Percentiles rank a stretch among this genome's conserved stretches.
Evolutionary conservation across 2,797 vertebrate genomes (phyloP).

Genomic region (Thalassophryne amazonica): DNA sequence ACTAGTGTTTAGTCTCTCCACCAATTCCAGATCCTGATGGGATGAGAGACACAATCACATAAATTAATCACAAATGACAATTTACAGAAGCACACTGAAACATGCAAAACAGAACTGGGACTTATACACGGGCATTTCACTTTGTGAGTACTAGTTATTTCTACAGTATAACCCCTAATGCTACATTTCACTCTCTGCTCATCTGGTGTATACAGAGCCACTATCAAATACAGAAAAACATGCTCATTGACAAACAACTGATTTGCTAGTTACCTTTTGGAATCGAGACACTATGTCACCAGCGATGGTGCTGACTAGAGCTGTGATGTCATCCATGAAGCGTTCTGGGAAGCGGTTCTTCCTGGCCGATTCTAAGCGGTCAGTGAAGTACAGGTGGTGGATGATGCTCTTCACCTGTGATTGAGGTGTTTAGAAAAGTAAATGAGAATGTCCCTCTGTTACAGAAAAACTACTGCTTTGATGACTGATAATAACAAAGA

Average conservation of each 20-base stretch:
- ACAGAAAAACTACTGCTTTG: neutral
- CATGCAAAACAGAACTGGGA: no score
- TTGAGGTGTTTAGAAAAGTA: neutral
- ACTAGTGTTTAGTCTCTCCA: slow-evolving; percentile 95
- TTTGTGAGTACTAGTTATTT: no score
- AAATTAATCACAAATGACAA: neutral
- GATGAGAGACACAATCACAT: slow-evolving; percentile 14
- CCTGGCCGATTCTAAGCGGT: slow-evolving; percentile 90
- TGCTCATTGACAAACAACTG: neutral
- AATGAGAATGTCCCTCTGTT: neutral
- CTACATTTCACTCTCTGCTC: neutral
- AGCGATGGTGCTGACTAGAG: slow-evolving; percentile 95
- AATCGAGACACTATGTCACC: slow-evolving; percentile 93
- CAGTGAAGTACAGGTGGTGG: slow-evolving; percentile 95
- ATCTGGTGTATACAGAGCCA: no score
- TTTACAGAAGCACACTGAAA: no score
- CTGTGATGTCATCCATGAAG: slow-evolving; percentile 97
- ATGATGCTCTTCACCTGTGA: slow-evolving; percentile 97
- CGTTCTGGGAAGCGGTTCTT: slow-evolving; percentile 97
- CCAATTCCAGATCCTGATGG: slow-evolving; percentile 91
- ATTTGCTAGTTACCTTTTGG: slow-evolving; percentile 85
- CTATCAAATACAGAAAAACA: no score
- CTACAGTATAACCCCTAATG: neutral
- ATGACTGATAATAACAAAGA: neutral
- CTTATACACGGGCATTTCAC: no score